Base-by-base conservation (phyloP, 1,140 invertebrate genomes). In the Samia ricini region DNA sequence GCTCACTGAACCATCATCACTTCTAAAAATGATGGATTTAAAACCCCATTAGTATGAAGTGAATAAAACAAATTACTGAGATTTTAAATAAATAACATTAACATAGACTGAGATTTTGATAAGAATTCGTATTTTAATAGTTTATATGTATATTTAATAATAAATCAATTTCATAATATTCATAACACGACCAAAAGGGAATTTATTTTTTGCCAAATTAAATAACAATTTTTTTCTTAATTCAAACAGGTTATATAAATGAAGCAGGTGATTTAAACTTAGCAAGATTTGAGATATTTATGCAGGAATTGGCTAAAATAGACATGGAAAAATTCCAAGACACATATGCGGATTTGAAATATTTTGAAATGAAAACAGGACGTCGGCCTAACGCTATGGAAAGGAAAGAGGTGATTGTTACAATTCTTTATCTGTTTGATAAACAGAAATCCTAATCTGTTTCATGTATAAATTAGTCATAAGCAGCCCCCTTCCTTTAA, bases 261-360 rank as follows among this genome's bases (percentile, higher is more conserved):
- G 97, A 99, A 89, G 90, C 91, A 6, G 98, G 98, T 4, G 93
- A 92, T 54, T 89, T 99, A 33, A 97, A 98, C 84, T 89, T 99
- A 57, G 77, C 81, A 18, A 92, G 98, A 59, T 98, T 99, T 91
- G 95, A 98, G 88, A 94, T 93, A 72, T 99, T 97, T 81, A 93
- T 99, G 91, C 92, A 93, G 63, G 94, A 94, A 66, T 85, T 98
- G 7, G 91, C 94, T 33, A 91, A 94, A 74, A 93, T 96, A 79
- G 98, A 99, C 83, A 85, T 95, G 61, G 94, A 98, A 42, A 93
- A 95, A 54, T 99, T 99, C 83, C 93, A 94, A 66, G 96, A 98
- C 63, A 93, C 93, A 10, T 95, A 94, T 75, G 95, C 95, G 7
- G 97, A 99, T 91, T 88, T 98, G 12, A 95, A 96, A 72, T 99